Evolutionary conservation across 35 echinoderm and acorn worm species (phyloP).

Genomic region (Heliocidaris tuberculata): DNA sequence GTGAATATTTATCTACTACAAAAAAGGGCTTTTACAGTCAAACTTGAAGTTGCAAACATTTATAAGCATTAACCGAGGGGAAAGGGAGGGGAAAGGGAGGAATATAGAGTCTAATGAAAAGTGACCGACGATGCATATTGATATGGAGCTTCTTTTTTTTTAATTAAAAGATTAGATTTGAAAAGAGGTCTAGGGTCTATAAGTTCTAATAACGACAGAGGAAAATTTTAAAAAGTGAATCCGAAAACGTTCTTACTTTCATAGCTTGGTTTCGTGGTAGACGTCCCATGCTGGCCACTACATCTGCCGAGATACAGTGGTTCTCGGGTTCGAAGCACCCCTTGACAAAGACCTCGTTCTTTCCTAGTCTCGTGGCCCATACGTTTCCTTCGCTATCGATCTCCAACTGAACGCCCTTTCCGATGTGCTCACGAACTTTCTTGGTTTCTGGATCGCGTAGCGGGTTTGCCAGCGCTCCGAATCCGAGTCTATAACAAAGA

Average conservation of each 20-base stretch:
- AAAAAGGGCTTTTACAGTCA: no score
- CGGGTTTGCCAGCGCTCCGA: conserved; percentile 73
- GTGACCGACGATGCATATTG: no score
- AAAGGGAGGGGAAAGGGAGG: no score
- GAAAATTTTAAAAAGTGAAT: background rate
- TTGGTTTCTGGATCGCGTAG: conserved; percentile 74
- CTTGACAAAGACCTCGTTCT: conserved; percentile 94
- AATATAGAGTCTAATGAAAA: no score
- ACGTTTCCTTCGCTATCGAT: conserved; percentile 88
- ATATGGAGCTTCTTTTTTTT: no score
- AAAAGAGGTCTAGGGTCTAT: no score
- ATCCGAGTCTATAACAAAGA: conserved; percentile 76
- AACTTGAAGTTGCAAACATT: no score
- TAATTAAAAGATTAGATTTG: no score
- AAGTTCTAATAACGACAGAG: no score
- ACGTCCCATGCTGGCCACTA: conserved; percentile 77
- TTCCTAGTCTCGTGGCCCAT: conserved; percentile 91
- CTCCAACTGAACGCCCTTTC: conserved; percentile 91
- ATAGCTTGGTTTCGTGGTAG: conserved; percentile 66
- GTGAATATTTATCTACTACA: no score
- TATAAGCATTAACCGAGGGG: no score
- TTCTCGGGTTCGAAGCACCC: conserved; percentile 92
- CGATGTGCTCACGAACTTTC: conserved; percentile 76
- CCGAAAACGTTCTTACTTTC: conserved; percentile 67
- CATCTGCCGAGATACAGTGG: conserved; percentile 88